Percentiles rank a stretch among this genome's conserved stretches.
Conservation (phyloP, 2,113 vertebrate species). For the Dendrocopos noguchii region DNA sequence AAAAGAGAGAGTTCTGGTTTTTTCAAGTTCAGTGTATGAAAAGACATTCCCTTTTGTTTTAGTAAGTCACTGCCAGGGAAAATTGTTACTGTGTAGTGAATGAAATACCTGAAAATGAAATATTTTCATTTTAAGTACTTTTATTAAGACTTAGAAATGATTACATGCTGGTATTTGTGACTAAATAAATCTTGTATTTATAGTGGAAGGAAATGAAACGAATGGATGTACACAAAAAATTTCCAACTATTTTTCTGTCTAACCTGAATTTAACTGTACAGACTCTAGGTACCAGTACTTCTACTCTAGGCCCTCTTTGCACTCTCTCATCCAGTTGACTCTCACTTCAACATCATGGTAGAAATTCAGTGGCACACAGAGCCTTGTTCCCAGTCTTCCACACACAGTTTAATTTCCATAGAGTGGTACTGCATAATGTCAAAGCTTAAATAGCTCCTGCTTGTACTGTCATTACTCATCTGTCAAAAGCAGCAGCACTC, state of each 20-base stretch:
- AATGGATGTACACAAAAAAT: not conserved
- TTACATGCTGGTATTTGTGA: not conserved
- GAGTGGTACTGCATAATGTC: not conserved
- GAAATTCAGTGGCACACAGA: not conserved
- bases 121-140: not conserved
- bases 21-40: not conserved
- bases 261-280: not conserved
- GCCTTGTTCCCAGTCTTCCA: not conserved
- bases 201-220: not conserved
- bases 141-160: not conserved
- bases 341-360: fast-evolving
- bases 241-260: not conserved
- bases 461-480: not conserved
- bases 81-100: not conserved
- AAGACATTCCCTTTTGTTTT: not conserved
- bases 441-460: not conserved
- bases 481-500: not conserved
- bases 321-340: not conserved
- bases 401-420: not conserved
- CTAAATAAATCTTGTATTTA: not conserved
- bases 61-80: not conserved
- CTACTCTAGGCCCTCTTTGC: not conserved
- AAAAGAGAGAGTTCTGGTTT: not conserved
- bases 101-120: not conserved
- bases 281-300: not conserved